Base-by-base conservation (phyloP, 2,113 vertebrate species). In the Chaetodon auriga region DNA sequence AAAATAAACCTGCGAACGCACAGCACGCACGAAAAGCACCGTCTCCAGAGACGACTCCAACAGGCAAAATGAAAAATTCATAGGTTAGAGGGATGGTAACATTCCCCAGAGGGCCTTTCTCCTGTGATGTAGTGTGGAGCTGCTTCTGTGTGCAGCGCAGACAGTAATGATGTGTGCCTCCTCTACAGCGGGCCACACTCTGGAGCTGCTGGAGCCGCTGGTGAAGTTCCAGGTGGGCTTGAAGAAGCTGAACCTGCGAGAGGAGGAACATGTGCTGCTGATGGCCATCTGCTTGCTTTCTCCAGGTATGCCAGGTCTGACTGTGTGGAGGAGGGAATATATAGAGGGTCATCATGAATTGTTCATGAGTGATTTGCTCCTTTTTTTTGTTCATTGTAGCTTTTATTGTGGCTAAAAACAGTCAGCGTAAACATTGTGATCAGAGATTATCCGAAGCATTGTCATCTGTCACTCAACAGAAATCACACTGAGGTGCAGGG, bases 211-310 rank as follows among this genome's bases (percentile, higher is more conserved):
- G 0, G 98, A 99, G 90, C 98, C 98, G 0, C 96, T 99, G 35
- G 94, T 99, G 82, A 99, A 99, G 87, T 99, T 99, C 95, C 98
- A 99, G 94, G 93, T 99, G 35, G 95, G 97, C n/a, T 80, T 99
- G 85, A 99, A 99, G 95, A 99, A 99, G 92, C 95, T 99, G 86
- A 95, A 96, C 88, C 94, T 99, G 19, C 96, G 97, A 0, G 98
- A 99, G 83, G 97, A 97, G 78, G 98, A 99, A 65, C 98, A 99
- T 0, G 98, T 99, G 64, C 94, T 99, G 78, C 97, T 99, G 58
- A 99, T 99, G 98, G 97, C 97, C 91, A 99, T 99, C 96, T 99
- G 98, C 93, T 94, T 99, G 85, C 95, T 99, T 65, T 99, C 98
- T 80, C 98, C 98, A 94, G 98, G 98, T 99, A 93, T 62, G 36